Evolutionary conservation across 1,140 invertebrate genomes (phyloP).

Genomic region (Drosophila bipectinata): DNA sequence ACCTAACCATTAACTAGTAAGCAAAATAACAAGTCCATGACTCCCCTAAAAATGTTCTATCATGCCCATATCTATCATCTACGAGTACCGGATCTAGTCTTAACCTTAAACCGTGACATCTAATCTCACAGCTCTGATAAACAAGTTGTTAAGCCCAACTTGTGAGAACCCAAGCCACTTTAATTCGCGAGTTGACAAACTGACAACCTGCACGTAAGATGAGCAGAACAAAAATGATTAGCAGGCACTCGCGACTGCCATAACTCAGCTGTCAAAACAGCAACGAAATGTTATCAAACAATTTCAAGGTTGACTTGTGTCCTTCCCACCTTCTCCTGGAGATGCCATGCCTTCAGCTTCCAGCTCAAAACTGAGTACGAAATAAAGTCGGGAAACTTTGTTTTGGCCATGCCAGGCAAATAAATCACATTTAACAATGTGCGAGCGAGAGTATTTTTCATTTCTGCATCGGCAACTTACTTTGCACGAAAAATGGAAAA

Average conservation of each 20-base stretch:
- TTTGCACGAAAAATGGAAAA: conserved; percentile 11
- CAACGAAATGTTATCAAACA: conserved; percentile 75
- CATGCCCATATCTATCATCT: too few relatives aligned
- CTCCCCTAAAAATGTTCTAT: too few relatives aligned
- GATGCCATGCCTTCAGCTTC: neutral
- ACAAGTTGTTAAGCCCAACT: conserved; percentile 36
- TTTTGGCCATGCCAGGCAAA: conserved; percentile 39
- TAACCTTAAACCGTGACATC: conserved; percentile 12
- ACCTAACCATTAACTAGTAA: too few relatives aligned
- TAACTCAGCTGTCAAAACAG: conserved; percentile 67
- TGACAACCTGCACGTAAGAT: conserved; percentile 24
- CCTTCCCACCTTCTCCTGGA: neutral
- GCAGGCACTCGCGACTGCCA: conserved; percentile 53
- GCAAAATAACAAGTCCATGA: too few relatives aligned
- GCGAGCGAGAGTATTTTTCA: conserved; percentile 50
- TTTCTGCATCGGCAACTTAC: conserved; percentile 54
- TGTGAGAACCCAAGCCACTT: conserved; percentile 12
- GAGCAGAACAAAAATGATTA: conserved; percentile 55
- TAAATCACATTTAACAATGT: conserved; percentile 70
- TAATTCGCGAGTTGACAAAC: conserved; percentile 22
- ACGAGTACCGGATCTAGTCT: neutral
- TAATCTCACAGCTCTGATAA: conserved; percentile 18
- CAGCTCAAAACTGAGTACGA: neutral
- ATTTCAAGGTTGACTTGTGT: conserved; percentile 69
- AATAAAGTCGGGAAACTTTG: conserved; percentile 47